Evolutionary conservation across 2,888 invertebrate species (phyloP).

Genomic region (Diplolepis rosae): DNA sequence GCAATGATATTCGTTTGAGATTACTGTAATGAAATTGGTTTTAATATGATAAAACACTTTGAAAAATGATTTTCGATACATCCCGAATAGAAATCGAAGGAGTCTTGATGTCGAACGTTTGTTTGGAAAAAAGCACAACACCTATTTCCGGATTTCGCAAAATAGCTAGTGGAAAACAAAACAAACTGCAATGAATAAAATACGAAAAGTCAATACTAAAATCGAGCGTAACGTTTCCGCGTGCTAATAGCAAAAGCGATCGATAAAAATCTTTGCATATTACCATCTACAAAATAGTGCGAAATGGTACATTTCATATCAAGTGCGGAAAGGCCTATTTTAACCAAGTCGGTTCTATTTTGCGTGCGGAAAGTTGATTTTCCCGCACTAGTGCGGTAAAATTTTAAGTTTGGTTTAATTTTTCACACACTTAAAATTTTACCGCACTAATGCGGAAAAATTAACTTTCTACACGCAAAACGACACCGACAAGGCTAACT

Average conservation of each 20-base stretch:
- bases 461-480: too few species aligned
- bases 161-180: conserved; percentile 17
- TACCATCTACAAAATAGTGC: conserved; percentile 25
- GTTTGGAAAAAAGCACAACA: conserved; percentile 5
- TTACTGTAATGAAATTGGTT: too few species aligned
- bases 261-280: conserved; percentile 50
- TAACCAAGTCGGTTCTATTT: too few species aligned
- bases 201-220: conserved; percentile 37
- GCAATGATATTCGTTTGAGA: neutral
- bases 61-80: neutral
- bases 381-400: too few species aligned
- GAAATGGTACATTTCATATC: too few species aligned
- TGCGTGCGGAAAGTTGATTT: too few species aligned
- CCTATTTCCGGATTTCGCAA: conserved; percentile 12
- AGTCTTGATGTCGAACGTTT: neutral
- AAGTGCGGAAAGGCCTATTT: too few species aligned
- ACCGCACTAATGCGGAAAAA: too few species aligned
- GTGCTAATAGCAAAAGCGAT: conserved; percentile 42
- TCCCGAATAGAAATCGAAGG: neutral
- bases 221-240: conserved; percentile 41
- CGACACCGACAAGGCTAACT: too few species aligned
- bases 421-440: too few species aligned
- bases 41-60: too few species aligned
- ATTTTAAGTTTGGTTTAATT: too few species aligned
- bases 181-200: conserved; percentile 36